Evolutionary conservation across 2,888 invertebrate genomes (phyloP).

Genomic region (Mechanitis messenoides): DNA sequence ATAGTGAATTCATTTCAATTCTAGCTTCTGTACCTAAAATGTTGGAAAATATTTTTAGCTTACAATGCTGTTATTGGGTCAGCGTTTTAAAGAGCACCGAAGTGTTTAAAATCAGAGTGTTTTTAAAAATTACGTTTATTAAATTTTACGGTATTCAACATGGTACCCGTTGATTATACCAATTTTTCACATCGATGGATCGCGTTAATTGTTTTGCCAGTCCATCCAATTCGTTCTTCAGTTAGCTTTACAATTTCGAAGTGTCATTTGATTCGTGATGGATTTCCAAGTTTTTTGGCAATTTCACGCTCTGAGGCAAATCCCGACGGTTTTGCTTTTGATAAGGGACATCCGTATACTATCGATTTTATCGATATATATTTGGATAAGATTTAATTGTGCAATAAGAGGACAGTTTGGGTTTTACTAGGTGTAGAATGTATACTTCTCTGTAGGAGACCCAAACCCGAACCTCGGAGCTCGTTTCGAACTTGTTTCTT

Average conservation of each 20-base stretch:
- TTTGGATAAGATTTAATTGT: slow-evolving; percentile 33
- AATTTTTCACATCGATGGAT: slow-evolving; percentile 60
- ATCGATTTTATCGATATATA: background rate
- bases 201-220: slow-evolving; percentile 68
- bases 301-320: slow-evolving; percentile 65
- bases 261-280: slow-evolving; percentile 75
- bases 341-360: slow-evolving; percentile 33
- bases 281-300: slow-evolving; percentile 71
- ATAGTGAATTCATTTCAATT: slow-evolving; percentile 16
- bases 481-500: too few relatives aligned
- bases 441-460: too few relatives aligned
- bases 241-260: slow-evolving; percentile 72
- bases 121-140: slow-evolving; percentile 59
- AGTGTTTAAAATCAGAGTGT: slow-evolving; percentile 37
- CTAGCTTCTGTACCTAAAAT: slow-evolving; percentile 15
- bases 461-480: too few relatives aligned
- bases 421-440: slow-evolving; percentile 26
- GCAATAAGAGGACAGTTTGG: slow-evolving; percentile 64
- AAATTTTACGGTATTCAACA: slow-evolving; percentile 52
- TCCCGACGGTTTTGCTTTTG: slow-evolving; percentile 56
- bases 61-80: slow-evolving; percentile 35
- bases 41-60: slow-evolving; percentile 22
- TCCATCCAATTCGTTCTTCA: slow-evolving; percentile 65
- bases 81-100: slow-evolving; percentile 33
- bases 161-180: slow-evolving; percentile 60